phyloP scores from a whole-genome alignment of 2,888 invertebrate species.

The Thymelicus lineola region DNA sequence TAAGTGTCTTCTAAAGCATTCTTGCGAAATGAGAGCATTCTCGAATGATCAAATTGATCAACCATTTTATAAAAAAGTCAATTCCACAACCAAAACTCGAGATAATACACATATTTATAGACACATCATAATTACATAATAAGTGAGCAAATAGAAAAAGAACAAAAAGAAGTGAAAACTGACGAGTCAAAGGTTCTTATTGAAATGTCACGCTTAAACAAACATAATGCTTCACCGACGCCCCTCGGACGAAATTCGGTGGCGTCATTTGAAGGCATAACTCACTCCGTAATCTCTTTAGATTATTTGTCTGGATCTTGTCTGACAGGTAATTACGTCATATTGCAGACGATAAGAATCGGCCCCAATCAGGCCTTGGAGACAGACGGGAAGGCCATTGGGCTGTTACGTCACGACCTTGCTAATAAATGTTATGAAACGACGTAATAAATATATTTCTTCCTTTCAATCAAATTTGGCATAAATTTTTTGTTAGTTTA shows the following conservation, averaged over 20 bases:
- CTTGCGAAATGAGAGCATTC: too few species aligned
- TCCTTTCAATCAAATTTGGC: too few species aligned
- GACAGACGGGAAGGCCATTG: neutral
- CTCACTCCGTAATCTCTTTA: conserved; percentile 49
- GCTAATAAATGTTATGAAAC: neutral
- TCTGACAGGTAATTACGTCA: conserved; percentile 51
- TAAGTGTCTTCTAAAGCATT: too few species aligned
- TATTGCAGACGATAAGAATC: conserved; percentile 44
- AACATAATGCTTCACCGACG: conserved; percentile 24
- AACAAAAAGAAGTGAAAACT: conserved; percentile 11
- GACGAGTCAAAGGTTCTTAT: conserved; percentile 8
- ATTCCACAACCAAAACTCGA: too few species aligned
- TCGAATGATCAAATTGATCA: too few species aligned
- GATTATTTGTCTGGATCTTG: conserved; percentile 52
- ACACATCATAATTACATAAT: too few species aligned
- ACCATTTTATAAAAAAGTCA: too few species aligned
- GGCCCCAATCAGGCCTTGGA: conserved; percentile 40
- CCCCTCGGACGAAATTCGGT: conserved; percentile 27
- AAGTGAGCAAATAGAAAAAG: neutral
- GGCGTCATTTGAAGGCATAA: conserved; percentile 43
- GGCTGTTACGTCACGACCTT: conserved; percentile 1
- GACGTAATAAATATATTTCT: too few species aligned
- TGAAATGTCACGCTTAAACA: conserved; percentile 26
- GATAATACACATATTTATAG: too few species aligned
- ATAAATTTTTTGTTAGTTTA: too few species aligned